Evolutionary conservation across 2,888 invertebrate genomes (phyloP), one percentile per base, ranked within the genome.

Genomic region (Celastrina argiolus): DNA sequence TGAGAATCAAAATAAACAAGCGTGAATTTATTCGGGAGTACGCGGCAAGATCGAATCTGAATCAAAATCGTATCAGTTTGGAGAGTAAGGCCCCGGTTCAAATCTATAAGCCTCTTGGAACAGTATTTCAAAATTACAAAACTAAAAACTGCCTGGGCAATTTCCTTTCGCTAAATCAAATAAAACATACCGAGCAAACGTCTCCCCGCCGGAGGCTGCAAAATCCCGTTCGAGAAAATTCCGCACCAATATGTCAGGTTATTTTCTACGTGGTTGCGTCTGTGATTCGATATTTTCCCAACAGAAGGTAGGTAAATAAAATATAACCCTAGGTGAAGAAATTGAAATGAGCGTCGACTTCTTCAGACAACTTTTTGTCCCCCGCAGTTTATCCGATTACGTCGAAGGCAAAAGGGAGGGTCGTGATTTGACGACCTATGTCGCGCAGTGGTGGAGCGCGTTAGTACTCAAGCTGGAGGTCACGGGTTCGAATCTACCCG

Each of bases 191-290:
- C 75, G 74, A 74, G 78, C 75, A 78, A 61, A 80, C 74, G 74
- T 73, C 74, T 76, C 74, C 72, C 71, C 73, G 84, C 87, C 84
- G 74, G 78, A 72, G 81, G 86, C 83, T 76, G 72, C 72, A 74
- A 81, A 81, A 84, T 78, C 74, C 75, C 75, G 69, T 71, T 73
- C 42, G 59, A 45, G 28, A 65, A 64, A 64, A 65, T 28, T 56
- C 56, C 16, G 26, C 56, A 34, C 56, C 65, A 56, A 56, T 56
- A 56, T 36, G 72, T 75, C 73, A 83, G 83, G 84, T 85, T 84
- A 88, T 88, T 87, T 89, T 87, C 80, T 79, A 82, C 80, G 70
- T 80, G 81, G 80, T 83, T 88, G 82, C 81, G 74, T 77, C 51
- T 76, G 73, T 76, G 71, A 75, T 76, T 81, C 81, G 77, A 80